Evolutionary conservation across 2,888 invertebrate genomes (phyloP).

Genomic region (Melinopterus prodromus): DNA sequence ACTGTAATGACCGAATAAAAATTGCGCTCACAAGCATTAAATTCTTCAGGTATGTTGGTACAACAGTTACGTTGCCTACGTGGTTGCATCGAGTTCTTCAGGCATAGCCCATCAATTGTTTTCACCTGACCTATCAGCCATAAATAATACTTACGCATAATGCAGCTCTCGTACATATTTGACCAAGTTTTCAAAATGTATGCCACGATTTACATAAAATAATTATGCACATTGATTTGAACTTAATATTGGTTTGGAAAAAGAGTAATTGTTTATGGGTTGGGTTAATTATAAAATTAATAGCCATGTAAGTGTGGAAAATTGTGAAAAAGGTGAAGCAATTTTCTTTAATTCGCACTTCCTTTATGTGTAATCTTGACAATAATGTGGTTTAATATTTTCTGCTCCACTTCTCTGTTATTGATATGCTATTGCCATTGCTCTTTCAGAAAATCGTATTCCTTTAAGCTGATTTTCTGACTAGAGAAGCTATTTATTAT

Average conservation of each 20-base stretch:
- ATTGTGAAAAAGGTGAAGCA: neutral
- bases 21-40: too few species aligned
- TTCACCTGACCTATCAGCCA: neutral
- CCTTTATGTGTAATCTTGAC: neutral
- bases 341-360: neutral
- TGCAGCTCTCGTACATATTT: neutral
- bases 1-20: too few species aligned
- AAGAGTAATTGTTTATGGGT: neutral
- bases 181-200: neutral
- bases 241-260: neutral
- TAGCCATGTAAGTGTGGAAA: neutral
- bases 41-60: too few species aligned
- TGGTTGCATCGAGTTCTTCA: neutral
- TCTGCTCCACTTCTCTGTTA: too few species aligned
- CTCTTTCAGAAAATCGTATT: too few species aligned
- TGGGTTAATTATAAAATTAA: neutral
- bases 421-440: too few species aligned
- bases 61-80: too few species aligned
- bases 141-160: neutral
- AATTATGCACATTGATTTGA: neutral
- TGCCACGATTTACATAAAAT: neutral
- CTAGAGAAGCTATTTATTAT: too few species aligned
- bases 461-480: too few species aligned
- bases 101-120: neutral
- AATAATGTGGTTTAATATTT: neutral